These are phyloP conservation scores for Tenthredo distinguenda DNA, from an alignment of 2,888 invertebrate genomes.

Conservation along the genomic window DNA sequence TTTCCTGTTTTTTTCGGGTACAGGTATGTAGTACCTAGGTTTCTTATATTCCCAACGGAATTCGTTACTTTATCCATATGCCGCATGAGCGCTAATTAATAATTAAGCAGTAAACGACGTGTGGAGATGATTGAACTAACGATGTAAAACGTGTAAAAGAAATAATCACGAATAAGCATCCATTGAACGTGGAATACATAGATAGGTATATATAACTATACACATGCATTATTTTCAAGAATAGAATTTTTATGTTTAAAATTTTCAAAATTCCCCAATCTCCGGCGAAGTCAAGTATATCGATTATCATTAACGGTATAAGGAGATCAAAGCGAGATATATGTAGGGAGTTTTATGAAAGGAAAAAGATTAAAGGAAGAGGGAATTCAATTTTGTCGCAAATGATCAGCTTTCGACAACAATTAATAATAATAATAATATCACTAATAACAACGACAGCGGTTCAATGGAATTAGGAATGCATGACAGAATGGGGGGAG, in stretches of 20 bases:
- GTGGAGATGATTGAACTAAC: not conserved
- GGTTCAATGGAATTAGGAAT: constrained; percentile 21
- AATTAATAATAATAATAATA: not conserved
- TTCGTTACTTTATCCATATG: not conserved
- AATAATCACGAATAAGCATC: not conserved
- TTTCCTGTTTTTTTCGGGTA: not conserved
- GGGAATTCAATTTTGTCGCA: not conserved
- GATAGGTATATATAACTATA: not conserved
- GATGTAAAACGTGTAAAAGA: not conserved
- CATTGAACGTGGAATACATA: not conserved
- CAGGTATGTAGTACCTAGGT: not conserved
- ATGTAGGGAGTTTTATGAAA: not conserved
- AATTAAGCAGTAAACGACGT: not conserved
- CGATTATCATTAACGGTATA: not conserved
- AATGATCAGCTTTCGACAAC: not conserved
- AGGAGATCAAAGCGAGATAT: not conserved
- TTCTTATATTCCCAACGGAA: not conserved
- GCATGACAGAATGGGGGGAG: constrained; percentile 6
- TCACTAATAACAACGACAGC: not conserved
- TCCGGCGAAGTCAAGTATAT: not conserved
- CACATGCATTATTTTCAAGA: not conserved
- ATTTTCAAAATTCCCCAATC: too few relatives aligned
- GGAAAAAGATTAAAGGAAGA: not conserved
- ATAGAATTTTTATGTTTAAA: not conserved
- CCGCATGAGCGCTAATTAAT: not conserved